Conservation (phyloP, 2,113 vertebrate species). For the Eubucco bourcierii region DNA sequence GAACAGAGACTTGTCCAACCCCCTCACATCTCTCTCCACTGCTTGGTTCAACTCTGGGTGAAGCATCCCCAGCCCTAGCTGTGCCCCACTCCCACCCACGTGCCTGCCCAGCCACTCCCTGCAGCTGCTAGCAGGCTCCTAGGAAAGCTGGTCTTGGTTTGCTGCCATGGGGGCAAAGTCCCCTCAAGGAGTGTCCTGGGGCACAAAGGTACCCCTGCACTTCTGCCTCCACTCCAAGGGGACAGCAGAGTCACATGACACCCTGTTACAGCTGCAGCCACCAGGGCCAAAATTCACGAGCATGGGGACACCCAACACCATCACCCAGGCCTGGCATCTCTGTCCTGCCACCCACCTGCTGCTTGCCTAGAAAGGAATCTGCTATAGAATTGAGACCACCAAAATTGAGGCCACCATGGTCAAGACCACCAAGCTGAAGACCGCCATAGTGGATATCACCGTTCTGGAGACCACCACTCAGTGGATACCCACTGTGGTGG, state of each 20-base stretch:
- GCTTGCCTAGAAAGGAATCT: not conserved
- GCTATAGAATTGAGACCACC: fast-evolving
- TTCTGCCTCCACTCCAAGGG: not conserved
- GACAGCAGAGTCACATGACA: fast-evolving
- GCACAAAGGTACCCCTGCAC: not conserved
- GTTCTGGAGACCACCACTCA: no score
- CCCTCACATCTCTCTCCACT: not conserved
- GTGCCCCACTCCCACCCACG: not conserved
- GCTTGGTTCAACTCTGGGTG: fast-evolving
- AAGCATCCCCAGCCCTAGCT: not conserved
- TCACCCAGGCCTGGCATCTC: not conserved
- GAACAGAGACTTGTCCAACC: not conserved
- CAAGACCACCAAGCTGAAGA: not conserved
- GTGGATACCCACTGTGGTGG: not conserved
- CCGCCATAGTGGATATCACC: no score
- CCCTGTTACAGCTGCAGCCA: not conserved
- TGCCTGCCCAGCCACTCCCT: fast-evolving
- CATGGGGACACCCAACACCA: not conserved
- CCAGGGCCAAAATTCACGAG: not conserved
- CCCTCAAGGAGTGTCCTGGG: not conserved
- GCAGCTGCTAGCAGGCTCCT: not conserved
- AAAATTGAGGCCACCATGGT: fast-evolving
- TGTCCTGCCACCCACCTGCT: not conserved
- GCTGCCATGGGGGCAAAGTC: fast-evolving
- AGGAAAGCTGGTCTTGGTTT: fast-evolving